Conservation (phyloP, 2,888 invertebrate species). For the Pammene aurita region DNA sequence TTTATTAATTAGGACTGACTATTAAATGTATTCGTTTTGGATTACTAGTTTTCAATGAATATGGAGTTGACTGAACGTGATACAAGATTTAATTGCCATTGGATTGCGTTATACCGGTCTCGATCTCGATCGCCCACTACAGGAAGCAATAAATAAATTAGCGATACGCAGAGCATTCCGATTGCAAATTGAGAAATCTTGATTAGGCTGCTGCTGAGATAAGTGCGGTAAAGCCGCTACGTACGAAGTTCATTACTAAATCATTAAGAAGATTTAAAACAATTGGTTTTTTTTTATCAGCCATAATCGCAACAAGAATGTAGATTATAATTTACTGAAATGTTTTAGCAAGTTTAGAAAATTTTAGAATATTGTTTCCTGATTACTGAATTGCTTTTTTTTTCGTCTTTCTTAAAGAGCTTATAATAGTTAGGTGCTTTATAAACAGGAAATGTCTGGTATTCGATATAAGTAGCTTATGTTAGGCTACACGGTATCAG, state of each 20-base stretch:
- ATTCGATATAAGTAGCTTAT: background rate
- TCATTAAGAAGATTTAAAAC: background rate
- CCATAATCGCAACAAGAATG: background rate
- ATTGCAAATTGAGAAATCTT: constrained; percentile 37
- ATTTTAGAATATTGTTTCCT: too few relatives aligned
- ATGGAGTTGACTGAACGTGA: constrained; percentile 14
- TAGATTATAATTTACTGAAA: background rate
- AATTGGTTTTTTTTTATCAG: background rate
- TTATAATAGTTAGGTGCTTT: too few relatives aligned
- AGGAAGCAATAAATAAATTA: constrained; percentile 39
- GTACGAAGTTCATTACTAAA: background rate
- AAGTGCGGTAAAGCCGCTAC: constrained; percentile 1
- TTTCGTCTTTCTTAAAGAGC: background rate
- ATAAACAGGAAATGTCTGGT: background rate
- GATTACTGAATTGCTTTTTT: background rate
- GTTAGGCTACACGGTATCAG: background rate
- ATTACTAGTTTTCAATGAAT: background rate
- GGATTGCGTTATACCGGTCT: constrained; percentile 29
- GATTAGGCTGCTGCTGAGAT: constrained; percentile 23
- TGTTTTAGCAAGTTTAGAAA: too few relatives aligned
- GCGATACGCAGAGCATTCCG: constrained; percentile 29
- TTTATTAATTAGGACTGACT: too few relatives aligned
- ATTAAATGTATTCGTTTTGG: too few relatives aligned
- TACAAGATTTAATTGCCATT: constrained; percentile 25
- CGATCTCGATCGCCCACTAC: constrained; percentile 30